Evolutionary conservation across 2,113 vertebrate genomes (phyloP).

Genomic region (Lophura nycthemera): DNA sequence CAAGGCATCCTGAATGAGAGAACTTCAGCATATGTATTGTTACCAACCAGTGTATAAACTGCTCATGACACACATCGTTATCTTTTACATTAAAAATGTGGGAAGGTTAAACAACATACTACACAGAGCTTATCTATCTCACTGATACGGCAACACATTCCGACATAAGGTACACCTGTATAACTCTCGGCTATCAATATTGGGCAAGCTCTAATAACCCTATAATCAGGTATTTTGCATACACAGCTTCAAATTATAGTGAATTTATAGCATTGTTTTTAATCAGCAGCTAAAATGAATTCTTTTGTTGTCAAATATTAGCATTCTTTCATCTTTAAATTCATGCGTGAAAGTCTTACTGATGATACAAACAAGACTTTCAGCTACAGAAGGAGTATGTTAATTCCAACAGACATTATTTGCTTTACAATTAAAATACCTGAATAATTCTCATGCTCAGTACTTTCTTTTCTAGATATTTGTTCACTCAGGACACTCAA

Average conservation of each 20-base stretch:
- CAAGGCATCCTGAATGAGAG: neutral
- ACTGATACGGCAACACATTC: neutral
- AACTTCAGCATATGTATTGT: neutral
- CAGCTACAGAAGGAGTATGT: conserved; percentile 19
- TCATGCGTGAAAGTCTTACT: neutral
- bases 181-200: neutral
- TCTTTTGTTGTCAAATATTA: conserved; percentile 62
- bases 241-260: conserved; percentile 63
- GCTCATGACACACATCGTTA: conserved; percentile 46
- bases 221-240: conserved; percentile 17
- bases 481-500: neutral
- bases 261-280: conserved; percentile 32
- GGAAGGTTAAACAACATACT: conserved; percentile 36
- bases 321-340: conserved; percentile 42
- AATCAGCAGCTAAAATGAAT: conserved; percentile 67
- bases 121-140: neutral
- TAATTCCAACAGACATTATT: conserved; percentile 48
- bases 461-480: conserved; percentile 29
- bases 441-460: neutral
- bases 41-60: neutral
- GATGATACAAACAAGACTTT: conserved; percentile 29
- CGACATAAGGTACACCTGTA: neutral
- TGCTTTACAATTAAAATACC: conserved; percentile 41
- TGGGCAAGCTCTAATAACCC: conserved; percentile 65
- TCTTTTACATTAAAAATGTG: conserved; percentile 36